Conservation (phyloP, 2,113 vertebrate genomes). For the Petrocephalus microphthalmus region DNA sequence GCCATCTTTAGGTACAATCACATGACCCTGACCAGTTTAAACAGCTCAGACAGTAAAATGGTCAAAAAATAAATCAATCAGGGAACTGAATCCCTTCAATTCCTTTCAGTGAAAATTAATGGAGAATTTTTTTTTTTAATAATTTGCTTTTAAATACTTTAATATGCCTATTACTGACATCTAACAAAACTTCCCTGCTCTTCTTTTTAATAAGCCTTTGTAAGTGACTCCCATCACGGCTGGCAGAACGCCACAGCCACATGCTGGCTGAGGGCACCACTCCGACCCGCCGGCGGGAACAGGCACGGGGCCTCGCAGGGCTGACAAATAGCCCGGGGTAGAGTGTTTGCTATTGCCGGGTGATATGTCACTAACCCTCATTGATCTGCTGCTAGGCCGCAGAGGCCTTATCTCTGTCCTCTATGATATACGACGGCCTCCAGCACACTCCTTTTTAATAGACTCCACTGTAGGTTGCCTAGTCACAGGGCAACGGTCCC, state of each 20-base stretch:
- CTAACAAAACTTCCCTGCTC: not conserved
- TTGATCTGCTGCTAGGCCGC: conserved; percentile 82
- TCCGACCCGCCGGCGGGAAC: not conserved
- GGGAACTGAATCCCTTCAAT: not conserved
- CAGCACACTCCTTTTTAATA: conserved; percentile 89
- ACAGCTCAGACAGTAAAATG: not conserved
- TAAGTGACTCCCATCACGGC: not conserved
- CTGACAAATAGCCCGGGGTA: conserved; percentile 87
- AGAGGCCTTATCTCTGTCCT: conserved; percentile 82
- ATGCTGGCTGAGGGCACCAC: not conserved
- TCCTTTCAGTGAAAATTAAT: not conserved
- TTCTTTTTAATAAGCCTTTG: not conserved
- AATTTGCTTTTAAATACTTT: not conserved
- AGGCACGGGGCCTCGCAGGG: conserved; percentile 31
- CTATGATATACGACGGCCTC: conserved; percentile 86
- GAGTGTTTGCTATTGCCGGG: conserved; percentile 87
- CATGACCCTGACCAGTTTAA: not conserved
- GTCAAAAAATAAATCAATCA: not conserved
- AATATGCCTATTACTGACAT: not conserved
- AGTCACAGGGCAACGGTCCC: conserved; percentile 54
- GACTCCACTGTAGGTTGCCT: conserved; percentile 75
- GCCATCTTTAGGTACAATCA: not conserved
- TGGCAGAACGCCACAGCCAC: not conserved
- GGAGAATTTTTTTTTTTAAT: no score
- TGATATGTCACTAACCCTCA: conserved; percentile 99